These are phyloP conservation scores for Pygoscelis antarcticus DNA, from an alignment of 2,113 vertebrate genomes.

Conservation along the genomic window DNA sequence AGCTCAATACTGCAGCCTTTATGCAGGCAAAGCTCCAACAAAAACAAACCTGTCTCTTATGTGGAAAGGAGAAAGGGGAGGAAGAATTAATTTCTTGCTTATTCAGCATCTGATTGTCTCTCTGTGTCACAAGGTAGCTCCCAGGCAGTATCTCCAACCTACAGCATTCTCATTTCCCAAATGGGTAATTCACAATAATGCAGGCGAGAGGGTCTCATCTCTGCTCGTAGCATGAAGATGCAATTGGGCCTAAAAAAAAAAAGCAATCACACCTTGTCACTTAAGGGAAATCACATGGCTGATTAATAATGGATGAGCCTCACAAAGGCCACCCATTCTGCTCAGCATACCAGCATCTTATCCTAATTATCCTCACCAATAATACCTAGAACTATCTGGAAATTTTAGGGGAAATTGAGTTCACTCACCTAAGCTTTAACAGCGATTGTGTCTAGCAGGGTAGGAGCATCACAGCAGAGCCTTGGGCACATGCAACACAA, in stretches of 20 bases:
- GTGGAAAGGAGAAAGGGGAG: neutral
- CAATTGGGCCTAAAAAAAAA: neutral
- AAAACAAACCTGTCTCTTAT: neutral
- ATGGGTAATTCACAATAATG: neutral
- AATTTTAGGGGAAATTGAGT: neutral
- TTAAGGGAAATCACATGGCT: neutral
- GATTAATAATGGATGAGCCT: neutral
- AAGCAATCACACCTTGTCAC: neutral
- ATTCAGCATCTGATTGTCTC: neutral
- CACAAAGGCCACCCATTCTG: neutral
- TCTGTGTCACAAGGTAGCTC: neutral
- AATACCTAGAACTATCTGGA: neutral
- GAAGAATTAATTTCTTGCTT: slow-evolving; percentile 10
- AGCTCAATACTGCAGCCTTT: neutral
- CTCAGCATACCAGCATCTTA: neutral
- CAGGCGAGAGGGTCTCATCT: neutral
- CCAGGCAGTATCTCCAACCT: neutral
- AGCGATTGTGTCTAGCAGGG: neutral
- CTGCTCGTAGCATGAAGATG: neutral
- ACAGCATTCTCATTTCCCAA: neutral
- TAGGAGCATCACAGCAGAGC: neutral
- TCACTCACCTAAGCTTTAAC: neutral
- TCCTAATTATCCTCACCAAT: neutral
- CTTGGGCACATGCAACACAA: neutral
- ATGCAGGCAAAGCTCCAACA: neutral